A percentile compares a stretch with the other conserved stretches of the same genome.
Evolutionary conservation across 2,113 vertebrate genomes (phyloP).

Genomic region (Cepphus grylle): DNA sequence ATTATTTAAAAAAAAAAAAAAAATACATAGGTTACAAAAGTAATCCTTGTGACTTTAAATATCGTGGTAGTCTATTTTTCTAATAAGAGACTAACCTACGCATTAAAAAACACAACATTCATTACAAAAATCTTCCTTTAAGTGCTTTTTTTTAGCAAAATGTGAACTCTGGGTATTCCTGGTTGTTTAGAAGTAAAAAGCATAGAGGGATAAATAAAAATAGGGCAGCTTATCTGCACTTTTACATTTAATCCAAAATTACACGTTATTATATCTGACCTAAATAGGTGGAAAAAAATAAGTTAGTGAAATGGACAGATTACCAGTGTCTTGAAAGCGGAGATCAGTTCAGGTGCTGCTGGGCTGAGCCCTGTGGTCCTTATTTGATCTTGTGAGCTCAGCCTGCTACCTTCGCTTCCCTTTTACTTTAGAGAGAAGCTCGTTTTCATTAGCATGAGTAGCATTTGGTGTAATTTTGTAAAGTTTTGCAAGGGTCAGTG

Average conservation of each 20-base stretch:
- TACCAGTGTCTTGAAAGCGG: background rate
- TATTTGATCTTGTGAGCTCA: background rate
- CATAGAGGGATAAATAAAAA: conserved; percentile 4
- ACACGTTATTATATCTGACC: background rate
- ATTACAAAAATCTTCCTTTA: background rate
- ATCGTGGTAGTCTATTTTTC: background rate
- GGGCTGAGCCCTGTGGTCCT: background rate
- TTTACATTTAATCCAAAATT: conserved; percentile 3
- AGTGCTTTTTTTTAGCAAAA: background rate
- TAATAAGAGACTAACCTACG: background rate
- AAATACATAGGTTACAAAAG: background rate
- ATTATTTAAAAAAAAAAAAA: background rate
- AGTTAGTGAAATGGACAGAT: background rate
- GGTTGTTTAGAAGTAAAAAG: background rate
- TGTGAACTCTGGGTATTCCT: background rate
- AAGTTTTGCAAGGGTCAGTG: background rate
- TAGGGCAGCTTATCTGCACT: conserved; percentile 11
- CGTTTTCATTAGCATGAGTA: background rate
- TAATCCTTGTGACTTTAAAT: conserved; percentile 1
- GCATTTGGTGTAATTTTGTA: background rate
- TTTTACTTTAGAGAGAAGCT: background rate
- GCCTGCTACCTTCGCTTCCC: background rate
- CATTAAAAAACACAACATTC: background rate
- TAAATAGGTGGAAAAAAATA: background rate
- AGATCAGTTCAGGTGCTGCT: background rate